Evolutionary conservation across 2,113 vertebrate genomes (phyloP).

Genomic region (Elephas maximus): DNA sequence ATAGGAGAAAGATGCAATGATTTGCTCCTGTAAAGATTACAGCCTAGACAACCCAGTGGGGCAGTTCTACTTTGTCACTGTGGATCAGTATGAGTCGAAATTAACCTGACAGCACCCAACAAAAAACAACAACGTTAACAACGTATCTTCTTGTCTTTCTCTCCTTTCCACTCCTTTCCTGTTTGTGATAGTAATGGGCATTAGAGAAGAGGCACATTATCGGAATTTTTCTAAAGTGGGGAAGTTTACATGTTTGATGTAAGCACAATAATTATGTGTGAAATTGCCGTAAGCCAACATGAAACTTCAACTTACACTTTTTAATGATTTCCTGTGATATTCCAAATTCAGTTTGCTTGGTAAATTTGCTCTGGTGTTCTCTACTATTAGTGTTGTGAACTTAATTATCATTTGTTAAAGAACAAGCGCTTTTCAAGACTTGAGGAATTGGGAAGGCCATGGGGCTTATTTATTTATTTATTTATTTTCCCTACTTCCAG

Average conservation of each 20-base stretch:
- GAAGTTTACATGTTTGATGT: not conserved
- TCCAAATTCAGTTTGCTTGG: not conserved
- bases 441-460: not conserved
- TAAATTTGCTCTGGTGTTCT: not conserved
- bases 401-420: not conserved
- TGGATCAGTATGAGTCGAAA: too few species aligned
- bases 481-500: not conserved
- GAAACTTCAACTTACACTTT: not conserved
- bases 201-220: not conserved
- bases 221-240: not conserved
- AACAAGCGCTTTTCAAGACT: not conserved
- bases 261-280: not conserved
- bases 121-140: not conserved
- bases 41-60: too few species aligned
- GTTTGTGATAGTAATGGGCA: not conserved
- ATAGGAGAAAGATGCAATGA: too few species aligned
- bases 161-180: not conserved
- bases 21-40: too few species aligned
- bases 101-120: too few species aligned
- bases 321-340: not conserved
- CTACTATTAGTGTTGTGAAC: not conserved
- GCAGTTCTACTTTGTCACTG: too few species aligned
- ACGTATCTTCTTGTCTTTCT: conserved; percentile 3
- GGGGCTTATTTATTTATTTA: not conserved
- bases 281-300: not conserved